A percentile compares a stretch with the other conserved stretches of the same genome.
Conservation (phyloP, 2,797 vertebrate genomes). For the Helarctos malayanus region DNA sequence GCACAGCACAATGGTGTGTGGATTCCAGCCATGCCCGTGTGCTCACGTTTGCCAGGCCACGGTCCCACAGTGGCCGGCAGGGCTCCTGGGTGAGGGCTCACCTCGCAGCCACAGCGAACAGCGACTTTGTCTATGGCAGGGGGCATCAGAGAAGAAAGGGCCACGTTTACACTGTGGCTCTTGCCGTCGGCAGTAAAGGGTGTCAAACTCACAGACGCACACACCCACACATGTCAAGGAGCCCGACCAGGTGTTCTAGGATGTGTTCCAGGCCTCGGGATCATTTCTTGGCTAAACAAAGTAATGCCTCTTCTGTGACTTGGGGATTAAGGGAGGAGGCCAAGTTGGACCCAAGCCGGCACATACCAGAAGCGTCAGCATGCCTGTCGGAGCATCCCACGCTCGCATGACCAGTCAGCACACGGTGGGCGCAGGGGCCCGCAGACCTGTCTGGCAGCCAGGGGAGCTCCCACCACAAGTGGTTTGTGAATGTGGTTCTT, state of each 20-base stretch:
- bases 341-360: no score
- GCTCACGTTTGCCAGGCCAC: neutral
- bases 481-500: neutral
- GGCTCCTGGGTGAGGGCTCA: neutral
- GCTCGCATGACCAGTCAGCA: rapidly evolving
- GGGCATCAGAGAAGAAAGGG: neutral
- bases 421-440: rapidly evolving
- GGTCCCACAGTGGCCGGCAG: rapidly evolving
- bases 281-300: no score
- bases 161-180: rapidly evolving
- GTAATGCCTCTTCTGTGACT: no score
- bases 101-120: neutral
- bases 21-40: neutral
- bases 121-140: neutral
- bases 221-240: neutral
- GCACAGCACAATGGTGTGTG: neutral
- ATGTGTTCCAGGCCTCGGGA: rapidly evolving
- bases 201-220: rapidly evolving
- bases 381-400: no score
- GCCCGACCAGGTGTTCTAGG: rapidly evolving
- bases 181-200: neutral
- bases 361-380: rapidly evolving
- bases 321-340: neutral
- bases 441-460: rapidly evolving
- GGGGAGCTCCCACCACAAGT: rapidly evolving